A percentile compares a stretch with the other conserved stretches of the same genome.
These are phyloP conservation scores for Calidris pugnax DNA, from an alignment of 2,113 vertebrate species.

Conservation along the genomic window DNA sequence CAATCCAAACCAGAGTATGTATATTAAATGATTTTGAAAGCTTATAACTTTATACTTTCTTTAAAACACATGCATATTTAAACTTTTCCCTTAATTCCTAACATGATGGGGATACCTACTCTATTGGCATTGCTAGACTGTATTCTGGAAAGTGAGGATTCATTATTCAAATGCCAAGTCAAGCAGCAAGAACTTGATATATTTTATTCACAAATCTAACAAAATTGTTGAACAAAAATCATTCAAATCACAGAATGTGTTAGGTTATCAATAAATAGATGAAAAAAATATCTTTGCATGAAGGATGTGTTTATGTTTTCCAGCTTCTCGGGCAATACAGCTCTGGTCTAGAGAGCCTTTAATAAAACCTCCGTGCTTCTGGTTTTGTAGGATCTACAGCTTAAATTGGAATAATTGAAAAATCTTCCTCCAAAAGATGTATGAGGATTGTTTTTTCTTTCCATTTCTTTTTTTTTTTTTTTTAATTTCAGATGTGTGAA, in stretches of 20 bases:
- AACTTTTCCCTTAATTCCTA: not conserved
- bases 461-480: not conserved
- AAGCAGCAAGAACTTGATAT: not conserved
- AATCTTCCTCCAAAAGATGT: not conserved
- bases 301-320: not conserved
- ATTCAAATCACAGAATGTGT: not conserved
- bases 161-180: not conserved
- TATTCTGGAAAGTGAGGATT: not conserved
- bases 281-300: not conserved
- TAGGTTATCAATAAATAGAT: not conserved
- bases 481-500: not conserved
- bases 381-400: not conserved
- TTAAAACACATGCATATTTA: not conserved
- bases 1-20: not conserved
- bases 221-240: not conserved
- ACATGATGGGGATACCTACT: not conserved
- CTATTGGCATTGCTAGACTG: not conserved
- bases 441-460: not conserved
- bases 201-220: not conserved
- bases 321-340: not conserved
- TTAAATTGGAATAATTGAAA: not conserved
- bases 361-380: not conserved
- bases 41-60: not conserved
- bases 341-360: not conserved
- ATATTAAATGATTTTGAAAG: not conserved